Percentiles rank a stretch among this genome's conserved stretches.
phyloP scores from a whole-genome alignment of 2,797 vertebrate genomes.

The Odontamblyopus lacepedii region DNA sequence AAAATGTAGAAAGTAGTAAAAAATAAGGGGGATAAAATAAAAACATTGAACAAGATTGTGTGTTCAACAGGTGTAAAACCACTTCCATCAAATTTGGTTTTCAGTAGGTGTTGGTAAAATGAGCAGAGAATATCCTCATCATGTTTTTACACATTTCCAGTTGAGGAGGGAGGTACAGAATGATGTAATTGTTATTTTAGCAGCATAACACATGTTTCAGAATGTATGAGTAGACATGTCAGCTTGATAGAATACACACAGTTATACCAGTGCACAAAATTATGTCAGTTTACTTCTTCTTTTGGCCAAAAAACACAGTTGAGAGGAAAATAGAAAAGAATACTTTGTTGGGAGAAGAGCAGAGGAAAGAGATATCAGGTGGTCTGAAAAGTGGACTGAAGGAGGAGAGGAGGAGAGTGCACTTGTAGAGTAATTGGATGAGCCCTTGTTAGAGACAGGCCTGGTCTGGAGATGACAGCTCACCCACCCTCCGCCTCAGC shows the following conservation, averaged over 20 bases:
- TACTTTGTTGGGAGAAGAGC: constrained; percentile 18
- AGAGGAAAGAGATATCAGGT: constrained; percentile 40
- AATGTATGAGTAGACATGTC: neutral
- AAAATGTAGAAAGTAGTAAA: too few relatives aligned
- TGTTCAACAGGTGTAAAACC: neutral
- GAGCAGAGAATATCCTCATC: neutral
- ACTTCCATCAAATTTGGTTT: neutral
- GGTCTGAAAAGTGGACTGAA: constrained; percentile 37
- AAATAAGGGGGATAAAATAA: too few relatives aligned
- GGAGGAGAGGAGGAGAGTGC: constrained; percentile 15
- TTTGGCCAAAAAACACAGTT: neutral
- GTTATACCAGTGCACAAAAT: neutral
- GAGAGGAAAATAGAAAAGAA: neutral
- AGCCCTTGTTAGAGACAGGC: constrained; percentile 56
- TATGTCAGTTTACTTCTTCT: neutral
- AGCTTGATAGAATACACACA: neutral
- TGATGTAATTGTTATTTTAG: neutral
- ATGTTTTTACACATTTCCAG: neutral
- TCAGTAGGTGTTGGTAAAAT: neutral
- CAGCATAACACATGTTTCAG: neutral
- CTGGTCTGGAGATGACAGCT: constrained; percentile 64
- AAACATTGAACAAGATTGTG: too few relatives aligned
- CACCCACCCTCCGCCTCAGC: constrained; percentile 25
- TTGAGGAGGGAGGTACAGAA: neutral
- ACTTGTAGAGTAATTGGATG: constrained; percentile 64